Evolutionary conservation across 2,113 vertebrate species (phyloP).

Genomic region (Xyrauchen texanus): DNA sequence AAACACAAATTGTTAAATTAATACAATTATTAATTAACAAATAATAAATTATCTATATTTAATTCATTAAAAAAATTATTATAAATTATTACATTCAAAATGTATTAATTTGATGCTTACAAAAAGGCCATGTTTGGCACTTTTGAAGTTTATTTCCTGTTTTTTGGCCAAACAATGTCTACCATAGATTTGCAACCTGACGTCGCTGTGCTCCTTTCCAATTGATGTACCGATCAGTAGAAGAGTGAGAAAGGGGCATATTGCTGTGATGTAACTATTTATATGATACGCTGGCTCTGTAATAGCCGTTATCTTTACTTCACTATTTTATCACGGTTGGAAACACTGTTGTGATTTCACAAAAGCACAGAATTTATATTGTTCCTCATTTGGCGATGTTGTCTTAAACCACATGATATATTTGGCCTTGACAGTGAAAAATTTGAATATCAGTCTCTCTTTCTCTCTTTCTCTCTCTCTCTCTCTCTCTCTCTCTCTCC

Average conservation of each 20-base stretch:
- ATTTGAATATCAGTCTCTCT: conserved; percentile 15
- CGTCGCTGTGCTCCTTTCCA: too few relatives aligned
- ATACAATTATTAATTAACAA: too few relatives aligned
- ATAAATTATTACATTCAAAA: too few relatives aligned
- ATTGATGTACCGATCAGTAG: too few relatives aligned
- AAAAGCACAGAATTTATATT: neutral
- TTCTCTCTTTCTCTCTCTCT: neutral
- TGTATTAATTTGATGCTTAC: too few relatives aligned
- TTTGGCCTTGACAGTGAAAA: conserved; percentile 28
- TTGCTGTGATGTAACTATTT: neutral
- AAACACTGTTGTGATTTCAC: conserved; percentile 28
- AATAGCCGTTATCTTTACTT: conserved; percentile 6
- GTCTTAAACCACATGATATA: conserved; percentile 4
- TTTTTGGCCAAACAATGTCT: too few relatives aligned
- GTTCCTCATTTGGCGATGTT: conserved; percentile 8
- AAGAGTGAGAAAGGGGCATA: neutral
- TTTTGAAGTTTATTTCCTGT: too few relatives aligned
- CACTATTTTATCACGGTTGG: conserved; percentile 1
- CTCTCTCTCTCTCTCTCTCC: conserved; percentile 21
- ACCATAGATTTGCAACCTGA: too few relatives aligned
- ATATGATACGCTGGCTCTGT: conserved; percentile 5
- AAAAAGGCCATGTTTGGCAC: too few relatives aligned
- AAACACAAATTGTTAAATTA: too few relatives aligned
- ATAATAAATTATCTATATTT: too few relatives aligned
- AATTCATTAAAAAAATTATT: too few relatives aligned